phyloP scores from a whole-genome alignment of 2,888 invertebrate species.

The Chrysina gloriosa region DNA sequence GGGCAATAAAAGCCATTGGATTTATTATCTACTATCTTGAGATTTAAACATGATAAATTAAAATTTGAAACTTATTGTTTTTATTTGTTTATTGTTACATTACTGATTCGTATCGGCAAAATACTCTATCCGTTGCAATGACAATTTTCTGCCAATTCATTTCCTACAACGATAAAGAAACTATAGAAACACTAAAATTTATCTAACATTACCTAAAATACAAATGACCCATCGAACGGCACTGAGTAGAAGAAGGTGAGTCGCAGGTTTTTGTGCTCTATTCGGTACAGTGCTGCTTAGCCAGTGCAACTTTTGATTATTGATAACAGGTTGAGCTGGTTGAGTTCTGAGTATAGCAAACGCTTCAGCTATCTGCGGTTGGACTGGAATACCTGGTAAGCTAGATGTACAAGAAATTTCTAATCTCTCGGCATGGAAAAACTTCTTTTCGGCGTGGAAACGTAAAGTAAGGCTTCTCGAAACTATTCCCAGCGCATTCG shows the following conservation, averaged over 20 bases:
- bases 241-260: slow-evolving; percentile 23
- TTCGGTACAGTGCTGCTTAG: slow-evolving; percentile 41
- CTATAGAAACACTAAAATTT: slow-evolving; percentile 22
- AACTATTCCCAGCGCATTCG: slow-evolving; percentile 54
- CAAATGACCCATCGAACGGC: slow-evolving; percentile 24
- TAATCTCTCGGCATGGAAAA: slow-evolving; percentile 53
- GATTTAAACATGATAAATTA: no score
- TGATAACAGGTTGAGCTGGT: slow-evolving; percentile 51
- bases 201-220: slow-evolving; percentile 24
- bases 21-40: no score
- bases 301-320: slow-evolving; percentile 57
- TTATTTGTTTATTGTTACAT: no score
- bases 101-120: no score
- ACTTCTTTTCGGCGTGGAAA: slow-evolving; percentile 55
- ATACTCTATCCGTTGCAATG: no score
- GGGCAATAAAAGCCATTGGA: no score
- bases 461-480: slow-evolving; percentile 55
- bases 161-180: not conserved
- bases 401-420: slow-evolving; percentile 59
- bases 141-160: not conserved
- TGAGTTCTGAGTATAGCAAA: slow-evolving; percentile 50
- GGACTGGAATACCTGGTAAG: slow-evolving; percentile 58
- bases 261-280: slow-evolving; percentile 1
- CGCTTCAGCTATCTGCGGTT: slow-evolving; percentile 53
- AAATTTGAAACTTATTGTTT: no score